These are phyloP conservation scores for Pseudoatta argentina DNA, from an alignment of 1,140 invertebrate species.

Conservation along the genomic window DNA sequence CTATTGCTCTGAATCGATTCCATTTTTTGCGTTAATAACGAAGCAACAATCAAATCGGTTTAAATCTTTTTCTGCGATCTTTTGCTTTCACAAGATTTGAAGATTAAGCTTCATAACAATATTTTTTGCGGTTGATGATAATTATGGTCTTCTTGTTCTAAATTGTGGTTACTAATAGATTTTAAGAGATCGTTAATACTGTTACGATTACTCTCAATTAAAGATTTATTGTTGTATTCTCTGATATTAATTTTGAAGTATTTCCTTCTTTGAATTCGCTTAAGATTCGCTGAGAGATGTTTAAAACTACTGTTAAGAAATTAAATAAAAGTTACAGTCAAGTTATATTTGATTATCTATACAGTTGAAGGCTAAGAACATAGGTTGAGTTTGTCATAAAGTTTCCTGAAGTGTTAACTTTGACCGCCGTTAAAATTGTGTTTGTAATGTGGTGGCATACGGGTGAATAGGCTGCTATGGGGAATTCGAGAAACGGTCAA, in stretches of 20 bases:
- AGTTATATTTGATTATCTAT: background rate
- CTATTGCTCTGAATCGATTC: constrained; percentile 64
- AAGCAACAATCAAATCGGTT: constrained; percentile 61
- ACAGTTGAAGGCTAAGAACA: background rate
- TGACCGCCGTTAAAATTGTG: constrained; percentile 51
- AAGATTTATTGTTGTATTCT: background rate
- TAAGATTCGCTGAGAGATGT: background rate
- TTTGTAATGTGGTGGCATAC: constrained; percentile 48
- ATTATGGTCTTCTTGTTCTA: background rate
- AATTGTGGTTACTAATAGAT: constrained; percentile 1
- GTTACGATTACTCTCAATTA: background rate
- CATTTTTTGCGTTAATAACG: constrained; percentile 66
- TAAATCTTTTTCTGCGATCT: constrained; percentile 5
- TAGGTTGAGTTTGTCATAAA: constrained; percentile 29
- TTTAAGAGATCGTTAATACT: background rate
- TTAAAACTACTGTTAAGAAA: background rate
- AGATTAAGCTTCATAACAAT: background rate
- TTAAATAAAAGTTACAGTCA: background rate
- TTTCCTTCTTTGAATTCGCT: background rate
- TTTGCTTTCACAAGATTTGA: background rate
- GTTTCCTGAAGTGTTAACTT: constrained; percentile 25
- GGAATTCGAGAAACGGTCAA: constrained; percentile 53
- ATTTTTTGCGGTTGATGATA: background rate
- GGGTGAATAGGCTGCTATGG: background rate
- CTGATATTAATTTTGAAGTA: background rate